These are phyloP conservation scores for Pheosia gnoma DNA, from an alignment of 2,888 invertebrate genomes.

Conservation along the genomic window DNA sequence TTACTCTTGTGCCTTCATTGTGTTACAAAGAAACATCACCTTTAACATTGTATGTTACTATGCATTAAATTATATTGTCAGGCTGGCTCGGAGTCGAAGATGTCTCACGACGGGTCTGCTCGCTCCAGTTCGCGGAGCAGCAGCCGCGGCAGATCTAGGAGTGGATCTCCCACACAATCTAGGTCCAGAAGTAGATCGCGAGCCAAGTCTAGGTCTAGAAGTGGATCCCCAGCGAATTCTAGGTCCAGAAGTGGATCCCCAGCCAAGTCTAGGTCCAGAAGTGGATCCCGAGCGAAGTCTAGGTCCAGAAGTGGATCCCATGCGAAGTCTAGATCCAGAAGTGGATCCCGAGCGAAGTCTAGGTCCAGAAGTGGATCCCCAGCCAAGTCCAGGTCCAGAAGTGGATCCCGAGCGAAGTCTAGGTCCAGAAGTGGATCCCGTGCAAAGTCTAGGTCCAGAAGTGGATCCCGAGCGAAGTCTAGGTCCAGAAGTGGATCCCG, in stretches of 20 bases:
- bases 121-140: constrained; percentile 44
- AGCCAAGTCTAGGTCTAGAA: constrained; percentile 16
- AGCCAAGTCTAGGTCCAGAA: constrained; percentile 17
- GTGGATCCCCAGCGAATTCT: neutral
- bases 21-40: no score
- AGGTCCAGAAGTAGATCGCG: constrained; percentile 41
- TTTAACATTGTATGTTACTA: no score
- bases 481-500: constrained; percentile 1
- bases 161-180: constrained; percentile 40
- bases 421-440: neutral
- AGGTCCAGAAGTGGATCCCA: constrained; percentile 2
- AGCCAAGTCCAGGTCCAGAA: neutral
- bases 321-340: constrained; percentile 14
- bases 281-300: constrained; percentile 18
- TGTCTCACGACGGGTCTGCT: constrained; percentile 64
- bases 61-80: constrained; percentile 24
- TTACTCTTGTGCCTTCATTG: neutral
- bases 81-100: constrained; percentile 64
- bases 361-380: neutral
- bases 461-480: neutral
- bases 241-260: neutral
- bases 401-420: neutral
- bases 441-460: neutral
- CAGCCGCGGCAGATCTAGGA: constrained; percentile 32
- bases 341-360: neutral